Percentiles rank a stretch among this genome's conserved stretches.
Conservation (phyloP, 2,797 vertebrate genomes). For the Cottoperca gobio region DNA sequence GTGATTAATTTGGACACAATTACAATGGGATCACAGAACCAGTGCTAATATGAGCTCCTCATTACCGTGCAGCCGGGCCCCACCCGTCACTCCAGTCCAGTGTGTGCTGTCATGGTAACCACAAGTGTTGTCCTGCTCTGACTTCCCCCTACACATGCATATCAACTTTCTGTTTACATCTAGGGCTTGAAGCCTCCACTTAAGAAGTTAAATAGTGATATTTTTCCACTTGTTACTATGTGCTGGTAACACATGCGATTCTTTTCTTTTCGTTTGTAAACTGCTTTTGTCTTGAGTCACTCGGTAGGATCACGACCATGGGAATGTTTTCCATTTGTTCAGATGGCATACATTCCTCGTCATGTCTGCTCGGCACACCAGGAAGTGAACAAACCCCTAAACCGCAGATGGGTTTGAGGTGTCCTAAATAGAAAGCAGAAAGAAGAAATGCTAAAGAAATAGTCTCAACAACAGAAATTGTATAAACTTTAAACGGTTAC, state of each 20-base stretch:
- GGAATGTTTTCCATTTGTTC: constrained; percentile 78
- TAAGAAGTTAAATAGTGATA: constrained; percentile 20
- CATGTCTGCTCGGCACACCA: constrained; percentile 63
- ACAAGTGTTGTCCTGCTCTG: constrained; percentile 43
- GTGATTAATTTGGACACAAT: constrained; percentile 71
- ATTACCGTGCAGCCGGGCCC: constrained; percentile 45
- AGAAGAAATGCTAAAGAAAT: background rate
- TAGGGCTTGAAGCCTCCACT: constrained; percentile 12
- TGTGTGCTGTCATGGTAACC: constrained; percentile 47
- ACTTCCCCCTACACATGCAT: constrained; percentile 21
- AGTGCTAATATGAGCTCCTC: constrained; percentile 48
- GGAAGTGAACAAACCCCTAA: constrained; percentile 53
- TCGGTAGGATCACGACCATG: constrained; percentile 48
- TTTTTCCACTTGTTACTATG: constrained; percentile 13
- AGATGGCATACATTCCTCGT: constrained; percentile 74
- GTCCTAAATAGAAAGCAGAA: constrained; percentile 12
- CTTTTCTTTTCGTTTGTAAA: constrained; percentile 25
- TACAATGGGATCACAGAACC: constrained; percentile 49
- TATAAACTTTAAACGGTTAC: background rate
- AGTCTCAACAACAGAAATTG: background rate
- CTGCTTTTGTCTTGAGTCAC: constrained; percentile 64
- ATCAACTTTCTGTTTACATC: constrained; percentile 50
- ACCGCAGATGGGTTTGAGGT: constrained; percentile 20
- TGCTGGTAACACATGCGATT: constrained; percentile 34
- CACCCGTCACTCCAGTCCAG: constrained; percentile 39